Conservation (phyloP, 2,797 vertebrate genomes). For the Eidolon dupreanum region DNA sequence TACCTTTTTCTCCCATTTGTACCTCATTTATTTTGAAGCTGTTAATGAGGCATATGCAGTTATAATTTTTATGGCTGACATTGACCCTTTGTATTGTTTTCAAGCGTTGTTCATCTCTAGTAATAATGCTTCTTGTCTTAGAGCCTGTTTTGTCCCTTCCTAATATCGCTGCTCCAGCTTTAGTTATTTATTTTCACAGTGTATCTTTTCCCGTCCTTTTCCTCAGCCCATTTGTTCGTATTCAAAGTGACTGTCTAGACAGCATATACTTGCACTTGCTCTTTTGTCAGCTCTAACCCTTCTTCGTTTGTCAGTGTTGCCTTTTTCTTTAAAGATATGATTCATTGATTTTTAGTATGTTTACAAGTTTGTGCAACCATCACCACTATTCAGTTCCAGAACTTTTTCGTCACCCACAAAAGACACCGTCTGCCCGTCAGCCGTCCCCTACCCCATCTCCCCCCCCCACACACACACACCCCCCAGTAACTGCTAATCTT, state of each 20-base stretch:
- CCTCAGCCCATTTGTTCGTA: neutral
- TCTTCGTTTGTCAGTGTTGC: neutral
- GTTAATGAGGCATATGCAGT: neutral
- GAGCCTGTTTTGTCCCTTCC: neutral
- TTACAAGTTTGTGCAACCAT: neutral
- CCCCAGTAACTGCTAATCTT: neutral
- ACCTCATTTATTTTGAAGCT: neutral
- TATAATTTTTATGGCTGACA: neutral
- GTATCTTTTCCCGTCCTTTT: fast-evolving
- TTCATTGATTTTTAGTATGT: neutral
- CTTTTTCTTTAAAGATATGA: neutral
- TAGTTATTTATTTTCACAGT: fast-evolving
- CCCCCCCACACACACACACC: neutral
- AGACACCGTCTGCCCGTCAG: neutral
- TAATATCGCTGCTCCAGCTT: neutral
- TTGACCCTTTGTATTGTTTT: neutral
- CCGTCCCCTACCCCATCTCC: neutral
- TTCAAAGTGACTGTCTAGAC: neutral
- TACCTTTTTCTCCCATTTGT: neutral
- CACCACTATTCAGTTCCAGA: neutral
- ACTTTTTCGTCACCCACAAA: neutral
- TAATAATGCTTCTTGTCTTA: neutral
- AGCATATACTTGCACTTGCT: neutral
- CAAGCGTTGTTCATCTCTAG: neutral
- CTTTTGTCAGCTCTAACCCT: neutral